Evolutionary conservation across 1,140 invertebrate genomes (phyloP).

Genomic region (Cyclina sinensis): DNA sequence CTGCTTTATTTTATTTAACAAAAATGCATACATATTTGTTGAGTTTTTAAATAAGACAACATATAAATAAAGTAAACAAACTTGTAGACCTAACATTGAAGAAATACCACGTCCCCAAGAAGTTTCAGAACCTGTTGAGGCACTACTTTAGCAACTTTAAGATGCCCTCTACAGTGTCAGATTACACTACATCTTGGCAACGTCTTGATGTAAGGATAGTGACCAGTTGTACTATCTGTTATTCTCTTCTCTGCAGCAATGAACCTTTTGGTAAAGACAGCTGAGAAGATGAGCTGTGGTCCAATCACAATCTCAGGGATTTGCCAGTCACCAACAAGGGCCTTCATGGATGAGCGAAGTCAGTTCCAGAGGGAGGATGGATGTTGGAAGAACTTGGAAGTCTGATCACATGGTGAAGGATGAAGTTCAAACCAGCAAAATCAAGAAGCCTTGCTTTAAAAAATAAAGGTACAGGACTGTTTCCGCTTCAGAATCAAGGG

Average conservation of each 20-base stretch:
- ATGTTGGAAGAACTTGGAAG: conserved; percentile 27
- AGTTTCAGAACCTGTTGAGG: too few relatives aligned
- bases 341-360: conserved; percentile 8
- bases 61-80: too few relatives aligned
- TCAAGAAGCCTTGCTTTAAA: conserved; percentile 61
- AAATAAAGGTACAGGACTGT: conserved; percentile 43
- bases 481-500: conserved; percentile 1
- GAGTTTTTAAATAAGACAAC: too few relatives aligned
- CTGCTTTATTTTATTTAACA: too few relatives aligned
- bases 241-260: conserved; percentile 28
- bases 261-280: too few relatives aligned
- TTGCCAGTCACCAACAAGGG: too few relatives aligned
- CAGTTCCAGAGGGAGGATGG: conserved; percentile 35
- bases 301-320: too few relatives aligned
- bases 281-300: too few relatives aligned
- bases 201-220: conserved; percentile 55
- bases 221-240: conserved; percentile 52
- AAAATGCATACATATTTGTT: too few relatives aligned
- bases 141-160: too few relatives aligned
- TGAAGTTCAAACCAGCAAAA: conserved; percentile 56
- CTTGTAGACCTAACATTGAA: too few relatives aligned
- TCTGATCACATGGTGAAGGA: conserved; percentile 12
- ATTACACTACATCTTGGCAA: conserved; percentile 64
- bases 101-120: too few relatives aligned
- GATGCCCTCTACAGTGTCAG: conserved; percentile 27